Percentiles rank a stretch among this genome's conserved stretches.
These are phyloP conservation scores for Scytalopus superciliaris DNA, from an alignment of 2,113 vertebrate species.

Conservation along the genomic window DNA sequence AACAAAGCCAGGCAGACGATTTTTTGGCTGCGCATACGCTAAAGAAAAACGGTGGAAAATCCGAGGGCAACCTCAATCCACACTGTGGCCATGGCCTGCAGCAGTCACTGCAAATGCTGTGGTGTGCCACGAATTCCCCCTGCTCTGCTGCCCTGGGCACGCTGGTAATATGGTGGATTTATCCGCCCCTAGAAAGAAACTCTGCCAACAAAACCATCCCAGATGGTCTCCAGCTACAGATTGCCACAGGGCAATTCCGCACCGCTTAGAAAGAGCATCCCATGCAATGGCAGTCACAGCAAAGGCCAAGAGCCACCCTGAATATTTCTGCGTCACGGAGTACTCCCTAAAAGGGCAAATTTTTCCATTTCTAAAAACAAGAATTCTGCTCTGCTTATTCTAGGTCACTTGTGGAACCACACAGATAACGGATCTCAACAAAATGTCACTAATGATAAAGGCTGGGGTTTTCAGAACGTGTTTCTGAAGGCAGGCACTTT, in stretches of 20 bases:
- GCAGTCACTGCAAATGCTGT: background rate
- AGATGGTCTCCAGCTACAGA: background rate
- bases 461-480: background rate
- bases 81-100: background rate
- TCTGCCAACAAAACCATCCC: background rate
- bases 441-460: constrained; percentile 26
- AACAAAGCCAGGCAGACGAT: background rate
- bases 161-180: rapidly evolving
- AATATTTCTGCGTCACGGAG: background rate
- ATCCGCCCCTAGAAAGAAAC: rapidly evolving
- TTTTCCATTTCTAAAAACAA: constrained; percentile 48
- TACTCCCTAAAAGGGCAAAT: constrained; percentile 14
- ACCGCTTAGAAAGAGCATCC: background rate
- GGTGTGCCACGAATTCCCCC: background rate
- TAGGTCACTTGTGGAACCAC: constrained; percentile 44
- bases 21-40: background rate
- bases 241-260: background rate
- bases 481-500: background rate
- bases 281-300: background rate
- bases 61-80: background rate
- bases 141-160: background rate
- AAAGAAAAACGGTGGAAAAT: background rate
- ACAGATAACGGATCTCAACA: constrained; percentile 42
- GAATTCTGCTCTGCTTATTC: constrained; percentile 45
- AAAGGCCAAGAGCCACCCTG: background rate